phyloP scores from a whole-genome alignment of 2,113 vertebrate species.

The Pituophis catenifer region DNA sequence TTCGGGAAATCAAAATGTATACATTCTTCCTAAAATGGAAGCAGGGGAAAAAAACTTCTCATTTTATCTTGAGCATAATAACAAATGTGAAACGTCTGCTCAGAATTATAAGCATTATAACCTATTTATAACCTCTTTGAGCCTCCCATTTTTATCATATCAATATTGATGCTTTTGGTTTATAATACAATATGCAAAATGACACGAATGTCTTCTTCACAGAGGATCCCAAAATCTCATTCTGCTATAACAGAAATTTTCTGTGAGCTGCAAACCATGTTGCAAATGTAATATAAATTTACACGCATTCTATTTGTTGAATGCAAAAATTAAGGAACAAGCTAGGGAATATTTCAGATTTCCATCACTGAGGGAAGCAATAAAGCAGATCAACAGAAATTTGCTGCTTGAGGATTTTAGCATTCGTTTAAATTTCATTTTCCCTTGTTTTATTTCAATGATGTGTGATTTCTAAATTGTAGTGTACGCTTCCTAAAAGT shows the following conservation, averaged over 20 bases:
- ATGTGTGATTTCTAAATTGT: fast-evolving
- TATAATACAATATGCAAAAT: not conserved
- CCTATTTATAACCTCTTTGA: not conserved
- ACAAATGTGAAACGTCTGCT: constrained; percentile 1
- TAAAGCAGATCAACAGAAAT: not conserved
- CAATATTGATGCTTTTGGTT: not conserved
- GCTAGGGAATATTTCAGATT: not conserved
- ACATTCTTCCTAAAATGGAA: not conserved
- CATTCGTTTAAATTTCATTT: not conserved
- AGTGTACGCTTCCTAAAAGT: not conserved
- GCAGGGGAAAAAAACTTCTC: not conserved
- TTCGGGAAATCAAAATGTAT: not conserved
- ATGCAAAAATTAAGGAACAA: constrained; percentile 14
- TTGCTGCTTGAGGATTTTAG: not conserved
- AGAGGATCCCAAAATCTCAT: constrained; percentile 19
- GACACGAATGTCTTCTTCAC: not conserved
- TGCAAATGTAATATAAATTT: constrained; percentile 13
- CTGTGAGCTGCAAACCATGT: not conserved
- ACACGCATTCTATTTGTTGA: constrained; percentile 7
- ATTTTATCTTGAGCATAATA: not conserved
- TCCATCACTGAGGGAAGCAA: fast-evolving
- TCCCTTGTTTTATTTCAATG: not conserved
- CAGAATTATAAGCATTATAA: not conserved
- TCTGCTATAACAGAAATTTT: not conserved
- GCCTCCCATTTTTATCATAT: not conserved